Percentiles rank a stretch among this genome's conserved stretches.
Conservation (phyloP, 1,140 invertebrate species). For the Aradophagus sp. region DNA sequence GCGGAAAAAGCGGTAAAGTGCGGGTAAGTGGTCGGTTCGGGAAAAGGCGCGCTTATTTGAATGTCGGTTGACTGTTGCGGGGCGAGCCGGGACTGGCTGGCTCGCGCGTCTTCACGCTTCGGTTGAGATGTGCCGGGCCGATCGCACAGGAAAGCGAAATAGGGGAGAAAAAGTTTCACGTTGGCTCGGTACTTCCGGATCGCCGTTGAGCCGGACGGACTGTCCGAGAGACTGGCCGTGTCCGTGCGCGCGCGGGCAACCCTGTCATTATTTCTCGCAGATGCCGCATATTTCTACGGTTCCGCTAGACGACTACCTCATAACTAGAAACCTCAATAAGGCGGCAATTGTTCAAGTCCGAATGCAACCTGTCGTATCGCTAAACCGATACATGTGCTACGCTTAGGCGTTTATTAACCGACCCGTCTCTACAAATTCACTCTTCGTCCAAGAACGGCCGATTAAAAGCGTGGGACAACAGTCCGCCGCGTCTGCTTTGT, state of each 20-base stretch:
- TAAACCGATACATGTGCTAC: slow-evolving; percentile 39
- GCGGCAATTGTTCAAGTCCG: slow-evolving; percentile 66
- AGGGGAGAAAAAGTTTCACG: slow-evolving; percentile 59
- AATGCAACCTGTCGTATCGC: slow-evolving; percentile 68
- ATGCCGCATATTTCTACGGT: slow-evolving; percentile 65
- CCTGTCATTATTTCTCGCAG: slow-evolving; percentile 71
- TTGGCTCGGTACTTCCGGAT: slow-evolving; percentile 71
- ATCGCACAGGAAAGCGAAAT: slow-evolving; percentile 61
- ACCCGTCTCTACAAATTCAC: background rate
- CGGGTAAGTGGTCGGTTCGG: too few species aligned
- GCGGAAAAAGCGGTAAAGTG: too few species aligned
- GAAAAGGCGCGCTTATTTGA: slow-evolving; percentile 44
- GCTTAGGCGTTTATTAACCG: slow-evolving; percentile 14
- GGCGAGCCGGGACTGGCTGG: slow-evolving; percentile 39
- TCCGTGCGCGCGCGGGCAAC: slow-evolving; percentile 53
- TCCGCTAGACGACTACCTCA: slow-evolving; percentile 59
- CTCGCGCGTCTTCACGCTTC: slow-evolving; percentile 60
- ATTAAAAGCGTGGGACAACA: too few species aligned
- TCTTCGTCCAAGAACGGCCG: too few species aligned
- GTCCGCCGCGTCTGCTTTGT: too few species aligned
- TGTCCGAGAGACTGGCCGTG: slow-evolving; percentile 58
- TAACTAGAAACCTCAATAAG: slow-evolving; percentile 59
- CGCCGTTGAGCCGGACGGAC: slow-evolving; percentile 60
- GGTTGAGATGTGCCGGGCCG: slow-evolving; percentile 49
- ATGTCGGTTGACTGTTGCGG: slow-evolving; percentile 41